Evolutionary conservation across 2,797 vertebrate genomes (phyloP).

Genomic region (Mus spretus): DNA sequence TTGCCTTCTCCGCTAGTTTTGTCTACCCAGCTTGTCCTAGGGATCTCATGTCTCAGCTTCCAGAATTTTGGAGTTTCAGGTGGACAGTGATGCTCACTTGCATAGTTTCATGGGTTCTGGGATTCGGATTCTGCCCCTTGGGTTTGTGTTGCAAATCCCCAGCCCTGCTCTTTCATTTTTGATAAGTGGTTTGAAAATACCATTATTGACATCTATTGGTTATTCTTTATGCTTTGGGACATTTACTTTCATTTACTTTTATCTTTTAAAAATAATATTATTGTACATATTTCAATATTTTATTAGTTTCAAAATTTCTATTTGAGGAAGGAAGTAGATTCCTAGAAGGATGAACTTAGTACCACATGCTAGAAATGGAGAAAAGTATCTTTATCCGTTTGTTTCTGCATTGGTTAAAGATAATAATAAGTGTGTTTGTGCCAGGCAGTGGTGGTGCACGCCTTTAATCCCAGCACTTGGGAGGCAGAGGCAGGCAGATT

Average conservation of each 20-base stretch:
- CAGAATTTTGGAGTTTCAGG: neutral
- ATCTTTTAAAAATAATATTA: neutral
- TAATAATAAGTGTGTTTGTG: constrained; percentile 40
- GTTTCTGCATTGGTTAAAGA: constrained; percentile 39
- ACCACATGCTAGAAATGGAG: constrained; percentile 37
- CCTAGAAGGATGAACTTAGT: constrained; percentile 30
- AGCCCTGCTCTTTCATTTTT: constrained; percentile 41
- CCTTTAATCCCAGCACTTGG: no score
- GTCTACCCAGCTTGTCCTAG: neutral
- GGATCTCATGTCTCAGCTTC: neutral
- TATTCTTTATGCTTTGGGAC: constrained; percentile 11
- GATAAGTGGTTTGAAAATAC: constrained; percentile 16
- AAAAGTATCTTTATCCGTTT: constrained; percentile 17
- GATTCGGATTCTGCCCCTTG: neutral
- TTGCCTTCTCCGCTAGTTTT: neutral
- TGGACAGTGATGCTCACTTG: neutral
- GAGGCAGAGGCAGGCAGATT: no score
- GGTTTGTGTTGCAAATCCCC: neutral
- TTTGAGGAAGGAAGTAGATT: constrained; percentile 30
- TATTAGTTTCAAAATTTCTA: constrained; percentile 55
- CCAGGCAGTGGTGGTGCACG: no score
- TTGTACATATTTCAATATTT: constrained; percentile 52
- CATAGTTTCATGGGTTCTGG: neutral
- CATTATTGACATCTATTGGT: neutral
- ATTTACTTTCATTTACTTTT: constrained; percentile 46